Percentiles rank a stretch among this genome's conserved stretches.
Evolutionary conservation across 2,113 vertebrate genomes (phyloP).

Genomic region (Laterallus jamaicensis): DNA sequence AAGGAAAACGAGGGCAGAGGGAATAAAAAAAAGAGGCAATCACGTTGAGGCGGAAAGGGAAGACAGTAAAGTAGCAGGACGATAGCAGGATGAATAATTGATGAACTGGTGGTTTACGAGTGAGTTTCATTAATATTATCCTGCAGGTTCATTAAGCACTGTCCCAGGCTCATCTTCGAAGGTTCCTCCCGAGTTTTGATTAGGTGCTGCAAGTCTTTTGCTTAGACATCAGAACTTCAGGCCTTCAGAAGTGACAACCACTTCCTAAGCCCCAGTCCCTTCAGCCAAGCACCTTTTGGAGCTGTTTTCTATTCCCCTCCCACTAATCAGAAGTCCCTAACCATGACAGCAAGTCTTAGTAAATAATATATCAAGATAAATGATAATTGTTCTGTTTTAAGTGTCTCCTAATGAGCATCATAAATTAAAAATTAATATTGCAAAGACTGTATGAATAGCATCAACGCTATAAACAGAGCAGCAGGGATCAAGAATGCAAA

Average conservation of each 20-base stretch:
- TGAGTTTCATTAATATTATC: conserved; percentile 83
- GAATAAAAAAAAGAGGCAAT: conserved; percentile 60
- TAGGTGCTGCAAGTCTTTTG: conserved; percentile 71
- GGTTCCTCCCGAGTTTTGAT: conserved; percentile 77
- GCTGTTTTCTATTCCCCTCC: conserved; percentile 70
- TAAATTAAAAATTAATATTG: conserved; percentile 96
- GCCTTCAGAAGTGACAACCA: conserved; percentile 61
- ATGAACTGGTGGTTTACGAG: conserved; percentile 78
- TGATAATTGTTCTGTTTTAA: conserved; percentile 96
- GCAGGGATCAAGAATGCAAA: conserved; percentile 81
- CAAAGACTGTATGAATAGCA: conserved; percentile 89
- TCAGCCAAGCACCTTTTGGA: conserved; percentile 59
- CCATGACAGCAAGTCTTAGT: conserved; percentile 92
- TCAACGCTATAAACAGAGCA: conserved; percentile 84
- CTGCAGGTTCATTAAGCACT: conserved; percentile 83
- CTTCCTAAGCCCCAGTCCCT: conserved; percentile 52
- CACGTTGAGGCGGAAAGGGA: conserved; percentile 55
- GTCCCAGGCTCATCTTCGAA: conserved; percentile 71
- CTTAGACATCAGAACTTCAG: conserved; percentile 74
- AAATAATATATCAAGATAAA: conserved; percentile 99
- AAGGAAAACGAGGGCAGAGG: conserved; percentile 64
- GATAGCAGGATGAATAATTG: conserved; percentile 82
- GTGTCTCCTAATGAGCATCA: conserved; percentile 94
- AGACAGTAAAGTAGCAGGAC: conserved; percentile 72
- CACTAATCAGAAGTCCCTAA: conserved; percentile 85